Conservation (phyloP, 2,797 vertebrate species). For the Coracias cyanogaster region DNA sequence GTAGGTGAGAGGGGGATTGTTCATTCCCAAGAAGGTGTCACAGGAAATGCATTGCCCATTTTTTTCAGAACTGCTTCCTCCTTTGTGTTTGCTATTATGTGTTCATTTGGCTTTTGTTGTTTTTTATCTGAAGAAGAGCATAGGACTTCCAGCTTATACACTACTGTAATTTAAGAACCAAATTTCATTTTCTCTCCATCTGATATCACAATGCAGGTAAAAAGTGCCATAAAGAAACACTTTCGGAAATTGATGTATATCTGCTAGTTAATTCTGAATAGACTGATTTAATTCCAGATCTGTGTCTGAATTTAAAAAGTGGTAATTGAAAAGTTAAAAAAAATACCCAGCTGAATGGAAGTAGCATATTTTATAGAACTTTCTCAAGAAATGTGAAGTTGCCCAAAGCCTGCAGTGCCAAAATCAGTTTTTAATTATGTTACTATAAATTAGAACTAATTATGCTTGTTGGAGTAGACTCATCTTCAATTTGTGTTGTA, state of each 20-base stretch:
- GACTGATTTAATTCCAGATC: not conserved
- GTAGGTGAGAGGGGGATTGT: not conserved
- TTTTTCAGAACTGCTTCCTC: not conserved
- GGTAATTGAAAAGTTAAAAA: not conserved
- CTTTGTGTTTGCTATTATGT: not conserved
- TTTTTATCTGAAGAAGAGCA: not conserved
- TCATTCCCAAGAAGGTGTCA: not conserved
- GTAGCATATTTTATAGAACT: not conserved
- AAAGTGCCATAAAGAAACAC: not conserved
- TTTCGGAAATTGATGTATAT: not conserved
- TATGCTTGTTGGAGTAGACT: not conserved
- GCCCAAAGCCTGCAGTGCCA: not conserved
- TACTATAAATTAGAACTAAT: constrained; percentile 35
- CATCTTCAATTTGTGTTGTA: not conserved
- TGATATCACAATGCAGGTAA: not conserved
- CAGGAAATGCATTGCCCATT: not conserved
- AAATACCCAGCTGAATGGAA: not conserved
- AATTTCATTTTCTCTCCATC: not conserved
- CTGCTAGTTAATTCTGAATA: not conserved
- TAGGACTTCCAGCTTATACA: not conserved
- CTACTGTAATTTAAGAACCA: not conserved
- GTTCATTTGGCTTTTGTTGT: not conserved
- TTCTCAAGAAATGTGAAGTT: constrained; percentile 1
- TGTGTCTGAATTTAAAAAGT: not conserved
- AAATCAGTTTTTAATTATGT: not conserved